Base-by-base conservation (phyloP, 1,140 invertebrate species). In the Samia ricini region DNA sequence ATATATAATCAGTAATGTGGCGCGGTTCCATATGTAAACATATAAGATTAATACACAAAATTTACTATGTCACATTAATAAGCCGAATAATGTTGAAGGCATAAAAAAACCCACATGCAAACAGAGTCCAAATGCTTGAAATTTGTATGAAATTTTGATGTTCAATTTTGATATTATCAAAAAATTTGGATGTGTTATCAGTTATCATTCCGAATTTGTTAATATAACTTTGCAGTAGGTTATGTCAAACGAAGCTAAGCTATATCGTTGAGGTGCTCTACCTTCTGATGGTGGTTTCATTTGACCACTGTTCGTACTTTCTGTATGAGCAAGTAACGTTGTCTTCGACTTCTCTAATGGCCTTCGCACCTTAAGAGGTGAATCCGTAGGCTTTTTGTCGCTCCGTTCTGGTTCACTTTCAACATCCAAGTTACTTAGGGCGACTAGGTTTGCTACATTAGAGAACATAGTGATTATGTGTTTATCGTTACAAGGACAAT, bases 201-300 rank as follows among this genome's bases (percentile, higher is more conserved):
- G 8, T 42, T 42, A 42, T 15, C 33, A 42, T 3, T 15, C n/a
- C n/a, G 7, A 12, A 42, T 15, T 42, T 7, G 33, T 42, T 42
- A 42, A 42, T 42, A 42, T 42, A 42, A 4, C 22, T 52, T 52
- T 52, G 51, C 51, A 52, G 22, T 21, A 22, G 76, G 84, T 88
- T 89, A 89, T 61, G 84, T 86, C 87, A 89, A 89, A 89, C 84
- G 82, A 89, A 89, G 85, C 87, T 78, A 87, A 88, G 80, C 83
- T 69, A 62, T 74, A 72, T 70, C 54, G 72, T 69, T 77, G 68
- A 70, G 73, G 72, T 71, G 69, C 29, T 85, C 85, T 90, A 90
- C 88, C 88, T 90, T 90, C 88, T 57, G 77, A 80, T 63, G 81
- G 72, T 64, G 85, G 74, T 82, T 90, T 88, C 71, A 79, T 82